These are phyloP conservation scores for Noctilio leporinus DNA, from an alignment of 2,113 vertebrate genomes.

Conservation along the genomic window DNA sequence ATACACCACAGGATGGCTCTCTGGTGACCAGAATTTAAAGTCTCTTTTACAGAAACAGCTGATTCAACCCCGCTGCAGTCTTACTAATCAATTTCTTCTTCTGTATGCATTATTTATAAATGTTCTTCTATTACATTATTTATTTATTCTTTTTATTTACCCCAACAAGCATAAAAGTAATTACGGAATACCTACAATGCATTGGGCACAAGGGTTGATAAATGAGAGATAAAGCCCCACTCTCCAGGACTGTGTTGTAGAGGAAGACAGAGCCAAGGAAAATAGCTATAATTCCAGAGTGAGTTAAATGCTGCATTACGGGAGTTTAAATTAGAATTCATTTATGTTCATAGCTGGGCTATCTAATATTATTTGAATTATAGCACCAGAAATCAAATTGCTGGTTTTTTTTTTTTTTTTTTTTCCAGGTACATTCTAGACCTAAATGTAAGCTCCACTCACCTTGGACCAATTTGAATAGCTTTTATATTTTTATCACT, in stretches of 20 bases:
- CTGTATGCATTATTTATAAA: conserved; percentile 27
- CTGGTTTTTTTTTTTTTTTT: not conserved
- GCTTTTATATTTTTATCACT: not conserved
- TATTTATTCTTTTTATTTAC: not conserved
- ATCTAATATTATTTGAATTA: not conserved
- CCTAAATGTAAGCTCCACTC: not conserved
- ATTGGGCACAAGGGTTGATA: not conserved
- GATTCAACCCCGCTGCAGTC: not conserved
- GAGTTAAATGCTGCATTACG: not conserved
- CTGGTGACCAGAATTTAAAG: conserved; percentile 29
- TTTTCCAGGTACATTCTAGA: not conserved
- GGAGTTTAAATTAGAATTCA: not conserved
- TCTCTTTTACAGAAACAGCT: not conserved
- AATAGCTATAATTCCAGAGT: not conserved
- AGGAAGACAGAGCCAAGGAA: not conserved
- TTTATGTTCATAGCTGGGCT: not conserved
- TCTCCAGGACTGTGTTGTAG: not conserved
- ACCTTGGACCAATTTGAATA: not conserved
- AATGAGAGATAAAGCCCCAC: not conserved
- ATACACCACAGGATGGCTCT: not conserved
- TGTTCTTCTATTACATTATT: not conserved
- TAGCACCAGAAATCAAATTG: not conserved
- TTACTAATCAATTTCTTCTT: not conserved
- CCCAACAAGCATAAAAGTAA: not conserved
- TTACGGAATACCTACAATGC: not conserved